Base-by-base conservation (phyloP, 2,888 invertebrate genomes). In the Mesorhabditis belari region DNA sequence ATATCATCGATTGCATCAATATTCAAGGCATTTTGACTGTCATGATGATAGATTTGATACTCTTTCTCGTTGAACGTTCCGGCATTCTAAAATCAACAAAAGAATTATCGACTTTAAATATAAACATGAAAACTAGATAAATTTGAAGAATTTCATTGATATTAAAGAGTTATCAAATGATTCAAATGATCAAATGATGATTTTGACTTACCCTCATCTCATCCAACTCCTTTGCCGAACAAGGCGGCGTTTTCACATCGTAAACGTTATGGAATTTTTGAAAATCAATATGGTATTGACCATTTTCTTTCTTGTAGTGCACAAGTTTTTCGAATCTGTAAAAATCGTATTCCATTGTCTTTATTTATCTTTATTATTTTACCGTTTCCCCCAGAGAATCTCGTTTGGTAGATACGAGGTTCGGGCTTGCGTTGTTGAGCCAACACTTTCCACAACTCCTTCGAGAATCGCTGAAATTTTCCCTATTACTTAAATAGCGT, bases 261-360 rank as follows among this genome's bases (percentile, higher is more conserved):
- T 90, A 89, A 0, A 92, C 92, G 81, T 90, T 90, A 84, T 94
- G 92, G 83, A 94, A 94, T 58, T 89, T 86, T 17, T 89, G 90
- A 82, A 92, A 93, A 82, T 94, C 91, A 59, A 91, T 90, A 55
- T 73, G 71, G 61, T 81, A 81, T 55, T 80, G 77, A 5, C 81
- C 81, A 60, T 81, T 79, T 35, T 87, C 86, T 75, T 87, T 87
- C 72, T 88, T 88, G 80, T 88, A 90, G 50, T 85, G 84, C 0
- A 92, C 88, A 80, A 92, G 67, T 53, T 77, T 78, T 61, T 78
- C 77, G 62, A 80, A 80, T 50, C 79, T 77, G 60, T 21, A 66
- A 59, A 49, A 27, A 54, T 4, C 44, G 9, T 49, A 44, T 17
- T 28, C 4, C 12, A 19, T n/a, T n/a, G n/a, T n/a, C n/a, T n/a